Evolutionary conservation across 2,888 invertebrate genomes (phyloP), one percentile per base, ranked within the genome.

Genomic region (Psylliodes chrysocephalus): DNA sequence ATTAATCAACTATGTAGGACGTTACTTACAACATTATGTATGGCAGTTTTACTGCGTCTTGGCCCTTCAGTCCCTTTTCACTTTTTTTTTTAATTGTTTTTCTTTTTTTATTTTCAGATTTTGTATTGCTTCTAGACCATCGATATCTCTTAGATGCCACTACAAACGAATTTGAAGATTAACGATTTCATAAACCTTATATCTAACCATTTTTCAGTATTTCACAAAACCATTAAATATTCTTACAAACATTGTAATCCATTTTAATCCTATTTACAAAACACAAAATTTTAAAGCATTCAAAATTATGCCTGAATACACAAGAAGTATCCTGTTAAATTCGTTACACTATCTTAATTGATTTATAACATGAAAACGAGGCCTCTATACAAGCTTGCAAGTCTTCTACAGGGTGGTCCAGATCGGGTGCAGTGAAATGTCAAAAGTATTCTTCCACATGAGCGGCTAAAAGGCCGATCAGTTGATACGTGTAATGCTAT

Each of bases 381-480:
- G 22, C 12, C 53, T 42, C 6, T 17, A 15, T n/a, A n/a, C n/a
- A n/a, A n/a, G n/a, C 56, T 1, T 10, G 33, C 52, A 57, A 64
- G 52, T 42, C 25, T 28, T 46, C 64, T 61, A 66, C 68, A 60
- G 73, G 75, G 75, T 75, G 75, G 75, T 73, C 75, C 51, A 6
- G 57, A 60, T 68, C 68, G 72, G 67, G 74, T 73, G 74, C 71
- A 73, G 64, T 69, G 67, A 70, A 64, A 66, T 63, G 71, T 73
- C 75, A 63, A 53, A 70, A 63, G 64, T 56, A 66, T 72, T 63
- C 68, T 73, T 71, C 71, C 70, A 63, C 66, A 60, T 67, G 66
- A 57, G 65, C 19, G 57, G 19, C 22, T 14, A 22, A 49, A 33
- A 17, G 7, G 56, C 60, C 51, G 51, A 67, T 60, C 62, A 67